Conservation (phyloP, 2,888 invertebrate species). For the Lutraria lutraria region DNA sequence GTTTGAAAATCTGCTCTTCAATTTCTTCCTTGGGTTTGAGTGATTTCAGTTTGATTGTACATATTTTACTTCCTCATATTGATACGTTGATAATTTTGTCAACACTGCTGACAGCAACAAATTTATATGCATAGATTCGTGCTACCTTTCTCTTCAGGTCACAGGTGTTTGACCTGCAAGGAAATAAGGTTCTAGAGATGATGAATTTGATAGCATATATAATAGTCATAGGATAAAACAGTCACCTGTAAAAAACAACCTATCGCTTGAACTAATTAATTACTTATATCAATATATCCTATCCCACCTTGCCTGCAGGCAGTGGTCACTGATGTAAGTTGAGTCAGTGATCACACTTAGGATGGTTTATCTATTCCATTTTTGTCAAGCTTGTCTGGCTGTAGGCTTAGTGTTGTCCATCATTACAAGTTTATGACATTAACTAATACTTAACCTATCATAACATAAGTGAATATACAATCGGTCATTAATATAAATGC, state of each 20-base stretch:
- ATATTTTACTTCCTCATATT: not conserved
- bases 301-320: conserved; percentile 39
- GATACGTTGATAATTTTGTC: not conserved
- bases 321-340: conserved; percentile 36
- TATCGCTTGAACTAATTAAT: conserved; percentile 28
- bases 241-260: not conserved
- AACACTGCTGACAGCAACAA: not conserved
- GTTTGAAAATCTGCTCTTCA: not conserved
- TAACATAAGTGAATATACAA: not conserved
- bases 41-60: not conserved
- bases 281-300: conserved; percentile 23
- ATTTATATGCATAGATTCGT: not conserved
- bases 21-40: not conserved
- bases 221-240: not conserved
- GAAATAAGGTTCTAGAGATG: not conserved
- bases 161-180: not conserved
- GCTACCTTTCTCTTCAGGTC: not conserved
- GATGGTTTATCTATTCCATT: conserved; percentile 43
- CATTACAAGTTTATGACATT: not conserved
- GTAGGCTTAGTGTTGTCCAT: conserved; percentile 4
- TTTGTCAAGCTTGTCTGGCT: conserved; percentile 34
- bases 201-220: not conserved
- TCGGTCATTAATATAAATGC: not conserved
- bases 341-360: conserved; percentile 29
- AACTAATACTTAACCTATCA: not conserved